Conservation (phyloP, 2,888 invertebrate species). For the Thysanoteuthis rhombus region DNA sequence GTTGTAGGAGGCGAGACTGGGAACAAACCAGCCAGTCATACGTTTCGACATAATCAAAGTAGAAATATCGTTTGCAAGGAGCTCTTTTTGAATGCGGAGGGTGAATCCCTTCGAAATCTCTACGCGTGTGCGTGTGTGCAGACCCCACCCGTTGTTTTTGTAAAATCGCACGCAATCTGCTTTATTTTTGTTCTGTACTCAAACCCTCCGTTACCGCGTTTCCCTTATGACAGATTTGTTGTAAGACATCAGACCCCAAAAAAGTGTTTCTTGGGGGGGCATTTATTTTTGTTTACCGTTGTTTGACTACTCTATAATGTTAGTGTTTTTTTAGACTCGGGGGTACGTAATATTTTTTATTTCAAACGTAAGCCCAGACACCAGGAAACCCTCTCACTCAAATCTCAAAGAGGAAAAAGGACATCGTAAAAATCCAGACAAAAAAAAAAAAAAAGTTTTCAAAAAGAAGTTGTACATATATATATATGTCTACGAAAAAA, state of each 20-base stretch:
- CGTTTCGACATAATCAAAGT: not conserved
- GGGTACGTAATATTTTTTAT: too few relatives aligned
- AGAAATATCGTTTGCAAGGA: not conserved
- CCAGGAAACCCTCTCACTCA: too few relatives aligned
- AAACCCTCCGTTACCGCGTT: not conserved
- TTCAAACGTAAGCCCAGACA: rapidly evolving
- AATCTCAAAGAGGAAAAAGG: too few relatives aligned
- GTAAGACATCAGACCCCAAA: not conserved
- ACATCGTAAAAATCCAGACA: too few relatives aligned
- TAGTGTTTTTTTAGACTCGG: too few relatives aligned
- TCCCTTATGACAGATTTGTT: too few relatives aligned
- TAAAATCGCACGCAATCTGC: too few relatives aligned
- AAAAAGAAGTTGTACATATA: too few relatives aligned
- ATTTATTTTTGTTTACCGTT: not conserved
- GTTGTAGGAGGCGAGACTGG: not conserved
- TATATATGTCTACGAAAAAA: too few relatives aligned
- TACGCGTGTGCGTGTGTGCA: not conserved
- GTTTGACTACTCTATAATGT: not conserved
- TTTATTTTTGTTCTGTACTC: too few relatives aligned
- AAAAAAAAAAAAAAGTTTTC: too few relatives aligned
- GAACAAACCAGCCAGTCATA: constrained; percentile 30
- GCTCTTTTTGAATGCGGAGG: not conserved
- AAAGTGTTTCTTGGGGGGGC: not conserved
- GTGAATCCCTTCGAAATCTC: not conserved
- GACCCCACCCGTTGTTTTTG: not conserved